Percentiles rank a stretch among this genome's conserved stretches.
phyloP scores from a whole-genome alignment of 2,113 vertebrate genomes.

The Dicentrarchus labrax region DNA sequence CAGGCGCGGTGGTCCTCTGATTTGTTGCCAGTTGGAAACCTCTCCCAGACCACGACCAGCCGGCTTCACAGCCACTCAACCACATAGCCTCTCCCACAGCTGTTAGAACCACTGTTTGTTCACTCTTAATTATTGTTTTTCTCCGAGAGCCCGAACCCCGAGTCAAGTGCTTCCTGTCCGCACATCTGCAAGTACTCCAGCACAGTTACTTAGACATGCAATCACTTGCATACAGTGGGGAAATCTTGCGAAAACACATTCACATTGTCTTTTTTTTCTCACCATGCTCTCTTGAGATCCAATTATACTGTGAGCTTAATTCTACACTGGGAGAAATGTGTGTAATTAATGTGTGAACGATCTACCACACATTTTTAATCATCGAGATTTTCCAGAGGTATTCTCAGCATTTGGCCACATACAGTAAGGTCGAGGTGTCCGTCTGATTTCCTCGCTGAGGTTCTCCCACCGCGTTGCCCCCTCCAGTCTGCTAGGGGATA shows the following conservation, averaged over 20 bases:
- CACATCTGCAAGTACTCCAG: conserved; percentile 60
- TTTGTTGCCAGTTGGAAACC: conserved; percentile 43
- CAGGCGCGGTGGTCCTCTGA: conserved; percentile 37
- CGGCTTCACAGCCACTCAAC: conserved; percentile 43
- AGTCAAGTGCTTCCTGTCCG: conserved; percentile 60
- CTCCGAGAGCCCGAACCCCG: conserved; percentile 57
- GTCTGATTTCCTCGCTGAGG: not conserved
- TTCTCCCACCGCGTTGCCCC: not conserved
- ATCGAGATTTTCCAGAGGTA: not conserved
- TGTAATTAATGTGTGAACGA: conserved; percentile 45
- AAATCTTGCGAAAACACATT: conserved; percentile 50
- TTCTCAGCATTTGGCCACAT: not conserved
- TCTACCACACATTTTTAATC: conserved; percentile 30
- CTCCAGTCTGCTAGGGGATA: conserved; percentile 37
- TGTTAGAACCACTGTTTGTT: conserved; percentile 66
- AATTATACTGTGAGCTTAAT: conserved; percentile 64
- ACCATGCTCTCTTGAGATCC: conserved; percentile 58
- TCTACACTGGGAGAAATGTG: conserved; percentile 27
- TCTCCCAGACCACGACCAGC: conserved; percentile 22
- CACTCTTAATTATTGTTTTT: conserved; percentile 82
- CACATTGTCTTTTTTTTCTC: conserved; percentile 31
- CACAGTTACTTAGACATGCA: conserved; percentile 51
- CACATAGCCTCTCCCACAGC: conserved; percentile 45
- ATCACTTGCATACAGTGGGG: conserved; percentile 60
- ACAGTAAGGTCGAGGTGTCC: conserved; percentile 2